Percentiles rank a stretch among this genome's conserved stretches.
Conservation (phyloP, 2,113 vertebrate genomes). For the Pardalotus punctatus region DNA sequence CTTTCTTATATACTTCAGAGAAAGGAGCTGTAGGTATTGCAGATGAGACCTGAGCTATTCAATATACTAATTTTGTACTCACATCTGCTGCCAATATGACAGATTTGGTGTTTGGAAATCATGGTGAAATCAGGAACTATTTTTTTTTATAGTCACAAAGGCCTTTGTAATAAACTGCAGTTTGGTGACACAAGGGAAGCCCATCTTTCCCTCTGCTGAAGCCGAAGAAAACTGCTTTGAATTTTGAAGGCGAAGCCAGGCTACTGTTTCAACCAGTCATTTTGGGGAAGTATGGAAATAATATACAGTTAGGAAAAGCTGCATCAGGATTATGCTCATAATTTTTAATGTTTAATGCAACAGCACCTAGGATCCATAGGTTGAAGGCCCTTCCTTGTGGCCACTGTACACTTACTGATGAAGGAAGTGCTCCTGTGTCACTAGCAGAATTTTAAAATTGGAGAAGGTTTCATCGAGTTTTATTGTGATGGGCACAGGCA, state of each 20-base stretch:
- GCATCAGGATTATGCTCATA: neutral
- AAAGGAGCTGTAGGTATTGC: neutral
- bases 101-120: neutral
- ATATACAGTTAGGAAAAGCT: neutral
- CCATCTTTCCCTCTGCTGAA: neutral
- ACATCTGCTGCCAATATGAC: neutral
- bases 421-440: neutral
- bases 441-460: neutral
- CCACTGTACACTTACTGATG: neutral
- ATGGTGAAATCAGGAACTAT: neutral
- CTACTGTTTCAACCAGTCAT: neutral
- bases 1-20: neutral
- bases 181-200: neutral
- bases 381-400: neutral
- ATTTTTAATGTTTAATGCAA: neutral
- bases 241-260: neutral
- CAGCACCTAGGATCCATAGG: neutral
- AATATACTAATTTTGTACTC: neutral
- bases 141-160: neutral
- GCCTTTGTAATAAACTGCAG: neutral
- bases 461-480: neutral
- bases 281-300: neutral
- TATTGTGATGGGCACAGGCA: neutral
- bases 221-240: neutral
- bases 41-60: neutral